These are phyloP conservation scores for Onthophagus sagittarius DNA, from an alignment of 2,888 invertebrate genomes.

Conservation along the genomic window DNA sequence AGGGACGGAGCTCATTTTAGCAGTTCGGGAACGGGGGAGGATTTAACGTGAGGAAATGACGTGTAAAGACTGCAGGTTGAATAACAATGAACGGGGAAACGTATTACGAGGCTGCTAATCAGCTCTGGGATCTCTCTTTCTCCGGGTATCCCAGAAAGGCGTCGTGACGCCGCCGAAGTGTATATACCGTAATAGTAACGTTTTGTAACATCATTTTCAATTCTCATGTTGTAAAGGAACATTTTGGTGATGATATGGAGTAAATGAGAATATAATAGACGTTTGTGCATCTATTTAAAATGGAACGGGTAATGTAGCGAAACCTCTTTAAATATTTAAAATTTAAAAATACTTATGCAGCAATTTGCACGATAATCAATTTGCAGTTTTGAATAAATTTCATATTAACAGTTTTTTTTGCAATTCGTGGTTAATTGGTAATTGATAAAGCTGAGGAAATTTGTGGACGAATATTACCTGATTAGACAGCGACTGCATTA, in stretches of 20 bases:
- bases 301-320: too few relatives aligned
- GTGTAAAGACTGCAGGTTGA: slow-evolving; percentile 47
- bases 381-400: too few relatives aligned
- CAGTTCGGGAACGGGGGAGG: slow-evolving; percentile 4
- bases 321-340: too few relatives aligned
- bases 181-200: neutral
- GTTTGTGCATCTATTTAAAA: too few relatives aligned
- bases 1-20: neutral
- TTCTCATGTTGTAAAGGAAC: neutral
- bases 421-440: too few relatives aligned
- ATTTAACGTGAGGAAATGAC: slow-evolving; percentile 49
- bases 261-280: too few relatives aligned
- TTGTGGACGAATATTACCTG: too few relatives aligned
- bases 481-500: too few relatives aligned
- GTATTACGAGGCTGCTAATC: neutral
- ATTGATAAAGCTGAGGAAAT: too few relatives aligned
- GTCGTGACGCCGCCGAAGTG: neutral
- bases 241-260: neutral
- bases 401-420: too few relatives aligned
- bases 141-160: neutral
- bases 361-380: too few relatives aligned
- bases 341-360: too few relatives aligned
- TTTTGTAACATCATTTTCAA: neutral
- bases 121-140: neutral
- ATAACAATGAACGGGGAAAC: slow-evolving; percentile 27